These are phyloP conservation scores for Saccopteryx leptura DNA, from an alignment of 2,113 vertebrate genomes.

Conservation along the genomic window DNA sequence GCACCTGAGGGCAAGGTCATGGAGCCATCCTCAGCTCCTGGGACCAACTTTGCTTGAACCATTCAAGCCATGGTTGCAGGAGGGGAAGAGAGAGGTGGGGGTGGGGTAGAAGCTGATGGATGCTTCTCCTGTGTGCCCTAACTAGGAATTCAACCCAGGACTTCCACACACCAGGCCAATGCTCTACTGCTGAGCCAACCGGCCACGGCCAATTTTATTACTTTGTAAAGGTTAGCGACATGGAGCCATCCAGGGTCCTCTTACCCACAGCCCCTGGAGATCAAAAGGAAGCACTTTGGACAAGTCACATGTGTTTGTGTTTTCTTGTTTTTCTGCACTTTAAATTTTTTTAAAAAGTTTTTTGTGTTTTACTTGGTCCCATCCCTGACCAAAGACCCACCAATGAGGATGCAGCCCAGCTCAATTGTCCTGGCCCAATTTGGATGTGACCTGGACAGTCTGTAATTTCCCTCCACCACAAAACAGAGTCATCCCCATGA, in stretches of 20 bases:
- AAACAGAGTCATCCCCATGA: neutral
- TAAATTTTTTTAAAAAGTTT: constrained; percentile 32
- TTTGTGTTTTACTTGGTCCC: neutral
- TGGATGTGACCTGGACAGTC: neutral
- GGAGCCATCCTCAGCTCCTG: too few relatives aligned
- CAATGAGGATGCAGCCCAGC: neutral
- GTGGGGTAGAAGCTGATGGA: too few relatives aligned
- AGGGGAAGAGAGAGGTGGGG: too few relatives aligned
- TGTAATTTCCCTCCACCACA: neutral
- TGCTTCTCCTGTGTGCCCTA: too few relatives aligned
- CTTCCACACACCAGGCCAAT: too few relatives aligned
- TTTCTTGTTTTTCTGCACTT: constrained; percentile 32
- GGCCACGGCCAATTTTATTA: too few relatives aligned
- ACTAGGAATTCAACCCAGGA: too few relatives aligned
- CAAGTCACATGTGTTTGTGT: neutral
- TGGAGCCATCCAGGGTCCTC: neutral
- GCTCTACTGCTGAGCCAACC: too few relatives aligned
- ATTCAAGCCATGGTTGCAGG: too few relatives aligned
- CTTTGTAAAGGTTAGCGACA: neutral
- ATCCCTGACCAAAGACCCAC: neutral
- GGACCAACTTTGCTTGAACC: too few relatives aligned
- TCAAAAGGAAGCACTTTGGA: constrained; percentile 65
- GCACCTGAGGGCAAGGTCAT: too few relatives aligned
- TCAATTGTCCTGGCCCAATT: neutral
- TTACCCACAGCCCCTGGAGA: neutral